phyloP scores from a whole-genome alignment of 2,797 vertebrate species.

The Carapus acus region DNA sequence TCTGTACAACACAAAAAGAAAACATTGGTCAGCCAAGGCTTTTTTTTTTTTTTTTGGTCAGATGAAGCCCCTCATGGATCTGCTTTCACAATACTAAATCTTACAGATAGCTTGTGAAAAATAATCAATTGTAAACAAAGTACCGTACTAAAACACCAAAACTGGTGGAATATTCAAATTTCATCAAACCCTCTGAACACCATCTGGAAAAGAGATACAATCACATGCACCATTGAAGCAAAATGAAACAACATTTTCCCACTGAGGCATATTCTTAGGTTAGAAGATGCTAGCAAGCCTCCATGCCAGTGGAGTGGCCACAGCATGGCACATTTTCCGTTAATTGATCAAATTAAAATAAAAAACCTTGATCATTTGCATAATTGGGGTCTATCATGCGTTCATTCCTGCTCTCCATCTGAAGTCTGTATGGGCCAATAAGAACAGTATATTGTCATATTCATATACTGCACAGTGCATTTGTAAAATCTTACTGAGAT shows the following conservation, averaged over 20 bases:
- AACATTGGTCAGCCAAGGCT: too few relatives aligned
- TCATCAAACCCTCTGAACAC: conserved; percentile 4
- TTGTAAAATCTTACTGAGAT: too few relatives aligned
- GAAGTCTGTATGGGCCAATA: conserved; percentile 7
- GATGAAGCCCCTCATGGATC: too few relatives aligned
- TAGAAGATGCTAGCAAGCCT: conserved; percentile 2
- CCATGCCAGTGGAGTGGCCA: not conserved
- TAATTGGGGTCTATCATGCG: conserved; percentile 14
- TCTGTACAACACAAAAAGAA: too few relatives aligned
- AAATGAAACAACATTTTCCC: not conserved
- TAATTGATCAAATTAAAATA: conserved; percentile 6
- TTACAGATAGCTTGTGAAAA: too few relatives aligned
- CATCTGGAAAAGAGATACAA: conserved; percentile 1
- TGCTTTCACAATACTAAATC: too few relatives aligned
- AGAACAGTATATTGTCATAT: not conserved
- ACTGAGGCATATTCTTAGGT: not conserved
- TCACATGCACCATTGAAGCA: not conserved
- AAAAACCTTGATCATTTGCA: conserved; percentile 16
- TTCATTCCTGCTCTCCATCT: conserved; percentile 27
- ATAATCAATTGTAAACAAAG: too few relatives aligned
- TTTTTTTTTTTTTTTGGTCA: too few relatives aligned
- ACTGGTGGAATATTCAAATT: conserved; percentile 5
- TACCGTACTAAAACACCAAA: too few relatives aligned
- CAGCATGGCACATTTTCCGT: conserved; percentile 5
- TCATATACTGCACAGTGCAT: not conserved